These are phyloP conservation scores for Theretra japonica DNA, from an alignment of 2,888 invertebrate genomes.

Conservation along the genomic window DNA sequence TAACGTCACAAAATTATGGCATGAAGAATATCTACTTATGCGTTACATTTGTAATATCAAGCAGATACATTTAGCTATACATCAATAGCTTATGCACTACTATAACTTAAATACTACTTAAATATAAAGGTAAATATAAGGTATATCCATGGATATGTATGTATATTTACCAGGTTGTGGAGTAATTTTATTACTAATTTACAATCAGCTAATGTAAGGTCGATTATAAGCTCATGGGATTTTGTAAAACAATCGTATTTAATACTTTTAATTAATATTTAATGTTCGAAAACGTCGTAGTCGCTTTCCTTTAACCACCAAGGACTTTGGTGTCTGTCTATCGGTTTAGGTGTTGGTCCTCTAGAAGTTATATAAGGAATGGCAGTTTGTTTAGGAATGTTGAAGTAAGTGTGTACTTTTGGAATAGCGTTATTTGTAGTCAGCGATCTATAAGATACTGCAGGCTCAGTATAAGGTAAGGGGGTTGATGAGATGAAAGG, in stretches of 20 bases:
- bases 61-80: constrained; percentile 10
- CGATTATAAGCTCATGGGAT: not conserved
- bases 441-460: constrained; percentile 26
- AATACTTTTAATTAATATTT: constrained; percentile 31
- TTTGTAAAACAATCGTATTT: not conserved
- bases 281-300: constrained; percentile 58
- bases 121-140: constrained; percentile 1
- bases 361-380: constrained; percentile 43
- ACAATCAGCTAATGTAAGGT: not conserved
- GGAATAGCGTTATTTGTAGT: constrained; percentile 44
- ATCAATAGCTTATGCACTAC: constrained; percentile 3
- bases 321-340: constrained; percentile 36
- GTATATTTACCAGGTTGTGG: not conserved
- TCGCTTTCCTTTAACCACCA: constrained; percentile 58
- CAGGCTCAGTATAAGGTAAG: not conserved
- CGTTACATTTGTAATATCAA: not conserved
- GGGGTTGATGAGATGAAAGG: constrained; percentile 39
- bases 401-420: constrained; percentile 50
- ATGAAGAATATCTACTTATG: not conserved
- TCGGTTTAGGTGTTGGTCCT: constrained; percentile 34
- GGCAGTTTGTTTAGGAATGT: constrained; percentile 51
- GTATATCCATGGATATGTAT: not conserved
- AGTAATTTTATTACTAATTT: not conserved
- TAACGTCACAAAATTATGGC: not conserved
- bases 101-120: not conserved